phyloP scores from a whole-genome alignment of 2,888 invertebrate genomes.

The Andricus quercusramuli region DNA sequence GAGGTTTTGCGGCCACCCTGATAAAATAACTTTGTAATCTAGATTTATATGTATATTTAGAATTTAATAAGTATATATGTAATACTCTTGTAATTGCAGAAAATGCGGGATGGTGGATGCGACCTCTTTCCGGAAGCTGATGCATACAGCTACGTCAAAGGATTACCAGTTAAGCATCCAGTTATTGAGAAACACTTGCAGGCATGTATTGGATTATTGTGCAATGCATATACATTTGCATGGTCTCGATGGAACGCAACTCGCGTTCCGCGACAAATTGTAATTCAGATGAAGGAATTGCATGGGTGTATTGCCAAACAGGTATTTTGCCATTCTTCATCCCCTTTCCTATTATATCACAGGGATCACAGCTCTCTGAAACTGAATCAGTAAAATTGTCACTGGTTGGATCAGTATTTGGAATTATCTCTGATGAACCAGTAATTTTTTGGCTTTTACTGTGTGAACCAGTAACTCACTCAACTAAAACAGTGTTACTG shows the following conservation, averaged over 20 bases:
- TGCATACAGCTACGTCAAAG: constrained; percentile 86
- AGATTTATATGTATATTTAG: not conserved
- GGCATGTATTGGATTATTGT: constrained; percentile 88
- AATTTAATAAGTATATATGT: not conserved
- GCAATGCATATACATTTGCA: constrained; percentile 87
- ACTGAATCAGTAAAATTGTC: too few relatives aligned
- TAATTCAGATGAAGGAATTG: constrained; percentile 85
- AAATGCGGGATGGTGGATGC: constrained; percentile 84
- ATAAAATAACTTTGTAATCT: not conserved
- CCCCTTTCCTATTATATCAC: not conserved
- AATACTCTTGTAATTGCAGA: constrained; percentile 58
- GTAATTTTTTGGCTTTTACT: too few relatives aligned
- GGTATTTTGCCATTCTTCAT: constrained; percentile 68
- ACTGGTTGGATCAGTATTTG: too few relatives aligned
- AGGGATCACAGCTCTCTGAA: too few relatives aligned
- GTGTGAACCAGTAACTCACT: too few relatives aligned
- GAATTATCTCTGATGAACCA: too few relatives aligned
- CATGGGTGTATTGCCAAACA: constrained; percentile 81
- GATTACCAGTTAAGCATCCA: constrained; percentile 81
- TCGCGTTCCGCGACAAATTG: constrained; percentile 80
- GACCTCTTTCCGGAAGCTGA: constrained; percentile 92
- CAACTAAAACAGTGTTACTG: too few relatives aligned
- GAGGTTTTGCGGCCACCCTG: too few relatives aligned
- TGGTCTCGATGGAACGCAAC: constrained; percentile 88
- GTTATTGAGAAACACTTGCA: constrained; percentile 88